A percentile compares a stretch with the other conserved stretches of the same genome.
Evolutionary conservation across 2,888 invertebrate genomes (phyloP).

Genomic region (Cabera pusaria): DNA sequence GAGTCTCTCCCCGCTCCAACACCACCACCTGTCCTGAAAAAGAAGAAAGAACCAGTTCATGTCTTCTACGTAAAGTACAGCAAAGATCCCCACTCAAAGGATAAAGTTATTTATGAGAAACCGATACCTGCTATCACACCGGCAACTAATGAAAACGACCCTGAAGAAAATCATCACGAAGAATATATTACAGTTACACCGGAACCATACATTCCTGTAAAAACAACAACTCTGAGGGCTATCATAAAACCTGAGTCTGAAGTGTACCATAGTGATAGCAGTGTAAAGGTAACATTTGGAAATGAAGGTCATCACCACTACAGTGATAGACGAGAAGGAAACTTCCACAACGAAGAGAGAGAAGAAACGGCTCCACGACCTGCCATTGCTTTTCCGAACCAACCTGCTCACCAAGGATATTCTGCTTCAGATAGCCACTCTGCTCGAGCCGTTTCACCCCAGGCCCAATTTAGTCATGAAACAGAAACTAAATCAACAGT

Average conservation of each 20-base stretch:
- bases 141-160: constrained; percentile 85
- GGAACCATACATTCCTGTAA: constrained; percentile 81
- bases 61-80: constrained; percentile 96
- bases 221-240: constrained; percentile 91
- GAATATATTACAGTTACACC: constrained; percentile 83
- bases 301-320: constrained; percentile 82
- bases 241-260: constrained; percentile 95
- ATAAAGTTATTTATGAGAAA: constrained; percentile 90
- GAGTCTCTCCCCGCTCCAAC: constrained; percentile 88
- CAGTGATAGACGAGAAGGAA: constrained; percentile 61
- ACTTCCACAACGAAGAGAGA: constrained; percentile 58
- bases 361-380: constrained; percentile 87
- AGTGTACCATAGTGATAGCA: constrained; percentile 90
- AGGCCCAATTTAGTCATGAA: constrained; percentile 48
- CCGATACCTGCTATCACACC: constrained; percentile 92
- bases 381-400: constrained; percentile 80
- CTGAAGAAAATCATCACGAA: constrained; percentile 70
- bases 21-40: constrained; percentile 74
- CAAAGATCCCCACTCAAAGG: constrained; percentile 89
- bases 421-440: constrained; percentile 43
- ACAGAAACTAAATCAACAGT: constrained; percentile 45
- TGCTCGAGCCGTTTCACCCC: constrained; percentile 52
- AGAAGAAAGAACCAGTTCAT: constrained; percentile 92
- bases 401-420: constrained; percentile 50
- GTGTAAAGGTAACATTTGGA: constrained; percentile 92